phyloP scores from a whole-genome alignment of 2,888 invertebrate species.

The Achlya flavicornis region DNA sequence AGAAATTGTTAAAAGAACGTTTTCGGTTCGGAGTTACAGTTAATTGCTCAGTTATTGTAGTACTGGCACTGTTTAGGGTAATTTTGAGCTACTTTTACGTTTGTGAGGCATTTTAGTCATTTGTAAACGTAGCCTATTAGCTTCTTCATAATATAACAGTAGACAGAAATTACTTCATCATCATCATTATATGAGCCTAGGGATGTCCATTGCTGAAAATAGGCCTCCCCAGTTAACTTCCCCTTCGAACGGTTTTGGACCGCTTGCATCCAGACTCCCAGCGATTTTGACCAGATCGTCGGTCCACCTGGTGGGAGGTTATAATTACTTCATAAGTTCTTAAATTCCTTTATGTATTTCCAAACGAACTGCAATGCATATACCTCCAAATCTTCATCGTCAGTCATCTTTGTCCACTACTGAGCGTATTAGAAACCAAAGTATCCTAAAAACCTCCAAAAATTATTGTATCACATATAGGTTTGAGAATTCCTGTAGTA shows the following conservation, averaged over 20 bases:
- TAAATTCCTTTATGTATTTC: neutral
- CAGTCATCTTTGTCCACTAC: neutral
- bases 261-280: too few species aligned
- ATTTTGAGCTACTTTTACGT: neutral
- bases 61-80: conserved; percentile 13
- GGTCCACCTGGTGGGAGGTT: too few species aligned
- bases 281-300: too few species aligned
- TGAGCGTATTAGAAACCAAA: too few species aligned
- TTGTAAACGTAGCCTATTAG: neutral
- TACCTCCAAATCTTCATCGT: neutral
- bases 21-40: conserved; percentile 3
- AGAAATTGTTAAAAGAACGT: conserved; percentile 11
- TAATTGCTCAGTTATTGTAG: conserved; percentile 26
- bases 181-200: too few species aligned
- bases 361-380: neutral
- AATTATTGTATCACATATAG: too few species aligned
- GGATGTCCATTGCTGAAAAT: too few species aligned
- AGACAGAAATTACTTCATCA: neutral
- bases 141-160: neutral
- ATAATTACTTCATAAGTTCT: neutral
- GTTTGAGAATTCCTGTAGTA: too few species aligned
- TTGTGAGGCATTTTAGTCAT: neutral
- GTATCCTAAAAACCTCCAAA: too few species aligned
- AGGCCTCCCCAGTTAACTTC: too few species aligned
- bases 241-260: too few species aligned